Percentiles rank a stretch among this genome's conserved stretches.
Evolutionary conservation across 2,113 vertebrate species (phyloP).

Genomic region (Eulacestoma nigropectus): DNA sequence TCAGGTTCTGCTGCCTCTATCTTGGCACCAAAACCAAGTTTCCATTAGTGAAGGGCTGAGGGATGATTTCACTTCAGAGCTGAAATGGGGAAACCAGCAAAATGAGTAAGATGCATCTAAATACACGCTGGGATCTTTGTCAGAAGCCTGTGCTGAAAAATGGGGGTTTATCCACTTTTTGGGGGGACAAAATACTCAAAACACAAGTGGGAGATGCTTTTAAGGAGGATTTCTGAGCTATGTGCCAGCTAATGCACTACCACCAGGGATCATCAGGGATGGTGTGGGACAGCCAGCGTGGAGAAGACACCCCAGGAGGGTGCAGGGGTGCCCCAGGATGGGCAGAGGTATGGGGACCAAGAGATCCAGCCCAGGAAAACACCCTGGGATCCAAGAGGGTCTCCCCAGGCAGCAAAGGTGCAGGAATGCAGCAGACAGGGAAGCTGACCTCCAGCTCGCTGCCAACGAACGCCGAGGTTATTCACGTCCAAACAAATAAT

Average conservation of each 20-base stretch:
- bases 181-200: rapidly evolving
- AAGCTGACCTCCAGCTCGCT: neutral
- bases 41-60: conserved; percentile 68
- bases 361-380: neutral
- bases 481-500: conserved; percentile 42
- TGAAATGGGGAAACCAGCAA: conserved; percentile 63
- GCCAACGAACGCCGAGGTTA: conserved; percentile 6
- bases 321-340: neutral
- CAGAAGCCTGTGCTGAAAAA: neutral
- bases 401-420: neutral
- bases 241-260: rapidly evolving
- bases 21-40: conserved; percentile 69
- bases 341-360: neutral
- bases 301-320: neutral
- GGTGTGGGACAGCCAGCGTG: rapidly evolving
- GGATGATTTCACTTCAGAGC: conserved; percentile 68
- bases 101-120: conserved; percentile 12
- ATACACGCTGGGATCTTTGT: neutral
- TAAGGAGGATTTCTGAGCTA: neutral
- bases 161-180: neutral
- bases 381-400: neutral
- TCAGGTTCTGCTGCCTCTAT: conserved; percentile 56
- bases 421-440: neutral
- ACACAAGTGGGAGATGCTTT: rapidly evolving
- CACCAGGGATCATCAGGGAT: neutral